Evolutionary conservation across 2,113 vertebrate genomes (phyloP), one percentile per base, ranked within the genome.

Genomic region (Chauna torquata): DNA sequence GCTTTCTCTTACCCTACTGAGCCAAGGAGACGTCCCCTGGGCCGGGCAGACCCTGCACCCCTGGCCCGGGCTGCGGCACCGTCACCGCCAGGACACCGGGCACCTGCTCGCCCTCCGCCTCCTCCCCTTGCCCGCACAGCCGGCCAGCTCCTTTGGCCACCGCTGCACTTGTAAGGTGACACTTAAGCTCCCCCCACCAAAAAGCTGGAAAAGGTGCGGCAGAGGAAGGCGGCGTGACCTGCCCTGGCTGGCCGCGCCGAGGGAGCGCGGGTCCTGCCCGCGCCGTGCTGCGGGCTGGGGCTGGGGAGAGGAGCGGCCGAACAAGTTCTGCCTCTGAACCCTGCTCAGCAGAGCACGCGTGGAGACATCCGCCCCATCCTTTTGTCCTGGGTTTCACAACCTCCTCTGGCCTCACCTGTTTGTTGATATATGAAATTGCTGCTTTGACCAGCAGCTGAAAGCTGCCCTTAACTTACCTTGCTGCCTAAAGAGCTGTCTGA

Each of bases 301-400:
- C 45, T 14, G 62, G 40, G 17, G 19, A 40, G 16, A 13, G 8
- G 50, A 54, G 90, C 6, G 3, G 93, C 96, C 71, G 1, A 97
- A 97, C 98, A 27, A 94, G 96, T 96, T 95, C 96, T 94, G 82
- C 92, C 93, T 94, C 95, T 18, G 62, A 16, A 1, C 8, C 30
- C 8, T 1, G 11, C 4, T 44, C 50, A 19, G 71, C 69, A 42
- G 11, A 59, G 77, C 79, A 17, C 16, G 1, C 79, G 17, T 32
- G 3, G 9, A 36, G 55, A 14, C 34, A 30, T n/a, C 95, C 27
- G 2, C 58, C 91, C 87, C 3, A 17, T 16, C 55, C n/a, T 28
- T 27, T 4, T 1, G 30, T 3, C 4, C 3, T 12, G 1, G 18
- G 9, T 72, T 75, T 81, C 82, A 68, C 80, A 68, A 15, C 57